A percentile compares a stretch with the other conserved stretches of the same genome.
phyloP scores from a whole-genome alignment of 2,888 invertebrate genomes.

The Busseola fusca region DNA sequence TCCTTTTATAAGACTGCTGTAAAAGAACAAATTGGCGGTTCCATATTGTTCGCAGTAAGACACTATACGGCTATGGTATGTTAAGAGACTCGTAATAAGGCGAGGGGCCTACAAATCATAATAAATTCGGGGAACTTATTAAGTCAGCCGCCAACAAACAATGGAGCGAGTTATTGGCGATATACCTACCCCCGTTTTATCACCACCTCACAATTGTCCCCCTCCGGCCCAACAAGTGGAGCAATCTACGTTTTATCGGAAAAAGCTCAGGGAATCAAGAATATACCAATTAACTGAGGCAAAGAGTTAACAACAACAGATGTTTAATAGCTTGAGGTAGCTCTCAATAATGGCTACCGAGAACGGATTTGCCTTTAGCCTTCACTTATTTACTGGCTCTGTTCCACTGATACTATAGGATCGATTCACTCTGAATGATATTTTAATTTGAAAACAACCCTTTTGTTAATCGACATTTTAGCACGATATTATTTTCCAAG shows the following conservation, averaged over 20 bases:
- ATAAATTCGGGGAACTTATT: slow-evolving; percentile 88
- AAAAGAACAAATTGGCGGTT: slow-evolving; percentile 74
- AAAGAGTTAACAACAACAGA: slow-evolving; percentile 75
- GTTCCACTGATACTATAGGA: slow-evolving; percentile 40
- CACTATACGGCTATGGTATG: slow-evolving; percentile 71
- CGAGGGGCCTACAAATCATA: slow-evolving; percentile 86
- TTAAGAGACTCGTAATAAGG: slow-evolving; percentile 84
- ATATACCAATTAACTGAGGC: slow-evolving; percentile 82
- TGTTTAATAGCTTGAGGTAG: slow-evolving; percentile 65
- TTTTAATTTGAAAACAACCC: slow-evolving; percentile 29
- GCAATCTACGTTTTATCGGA: slow-evolving; percentile 85
- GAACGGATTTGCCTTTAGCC: slow-evolving; percentile 52
- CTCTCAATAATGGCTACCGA: slow-evolving; percentile 60
- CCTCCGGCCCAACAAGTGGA: slow-evolving; percentile 77
- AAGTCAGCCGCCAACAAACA: slow-evolving; percentile 88
- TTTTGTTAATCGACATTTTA: slow-evolving; percentile 10
- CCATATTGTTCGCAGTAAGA: slow-evolving; percentile 68
- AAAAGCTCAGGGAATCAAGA: slow-evolving; percentile 83
- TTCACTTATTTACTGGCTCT: slow-evolving; percentile 52
- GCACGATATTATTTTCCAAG: neutral
- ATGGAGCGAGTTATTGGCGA: slow-evolving; percentile 87
- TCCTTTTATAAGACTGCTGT: slow-evolving; percentile 71
- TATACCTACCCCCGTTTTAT: slow-evolving; percentile 86
- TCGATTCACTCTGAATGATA: slow-evolving; percentile 31
- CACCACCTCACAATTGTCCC: slow-evolving; percentile 68